Base-by-base conservation (phyloP, 2,797 vertebrate species). In the Eleutherodactylus coqui region DNA sequence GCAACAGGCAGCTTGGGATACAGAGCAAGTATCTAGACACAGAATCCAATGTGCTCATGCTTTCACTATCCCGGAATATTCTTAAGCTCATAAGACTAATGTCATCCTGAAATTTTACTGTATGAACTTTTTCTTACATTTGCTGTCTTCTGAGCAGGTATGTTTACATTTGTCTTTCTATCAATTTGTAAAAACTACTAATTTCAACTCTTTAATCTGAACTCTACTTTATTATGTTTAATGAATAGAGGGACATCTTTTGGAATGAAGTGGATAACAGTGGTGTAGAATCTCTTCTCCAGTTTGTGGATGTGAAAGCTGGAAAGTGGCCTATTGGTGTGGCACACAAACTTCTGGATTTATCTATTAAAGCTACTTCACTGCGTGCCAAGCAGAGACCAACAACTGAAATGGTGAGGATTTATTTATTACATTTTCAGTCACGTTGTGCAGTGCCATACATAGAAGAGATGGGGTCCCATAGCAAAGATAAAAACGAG, bases 241-340 rank as follows among this genome's bases (percentile, higher is more conserved):
- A 45, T 75, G 89, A 21, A 17, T 55, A 95, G 94, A 93, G 92
- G 62, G 90, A 94, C 13, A 14, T 92, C 45, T 79, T 96, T 10
- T 87, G 89, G 64, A 90, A 90, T 3, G 16, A 90, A 81, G 89
- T 92, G 88, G 93, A 95, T 86, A 91, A 94, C 77, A 92, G 89
- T 45, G 93, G 92, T 24, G 79, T 93, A 7, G 91, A 95, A 72
- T 91, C 91, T 0, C 94, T 93, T 36, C 72, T 95, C 75, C 85
- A 60, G 17, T 91, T 94, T 78, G 51, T 95, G 85, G 94, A 95
- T 80, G 75, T 78, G 27, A 90, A 90, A 36, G 92, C 94, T 0
- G 89, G 88, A 14, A 85, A 47, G 5, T 94, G 94, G 91, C 91
- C 92, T 64, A 84, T 80, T 11, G 84, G 89, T 36, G 76, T 91